A percentile compares a stretch with the other conserved stretches of the same genome.
Evolutionary conservation across 2,888 invertebrate genomes (phyloP).

Genomic region (Flexamia atlantica): DNA sequence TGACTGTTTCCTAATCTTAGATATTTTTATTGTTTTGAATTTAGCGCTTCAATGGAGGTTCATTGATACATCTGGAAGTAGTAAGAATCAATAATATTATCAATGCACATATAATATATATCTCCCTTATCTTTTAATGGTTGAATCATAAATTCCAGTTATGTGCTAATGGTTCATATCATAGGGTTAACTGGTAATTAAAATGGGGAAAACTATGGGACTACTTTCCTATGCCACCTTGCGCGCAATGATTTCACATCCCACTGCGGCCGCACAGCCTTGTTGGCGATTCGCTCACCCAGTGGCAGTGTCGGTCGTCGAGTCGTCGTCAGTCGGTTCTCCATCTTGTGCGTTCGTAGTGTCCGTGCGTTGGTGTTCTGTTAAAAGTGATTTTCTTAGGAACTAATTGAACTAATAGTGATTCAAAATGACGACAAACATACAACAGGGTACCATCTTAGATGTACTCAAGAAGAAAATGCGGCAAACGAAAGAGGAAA

Average conservation of each 20-base stretch:
- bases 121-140: too few species aligned
- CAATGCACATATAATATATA: too few species aligned
- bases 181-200: too few species aligned
- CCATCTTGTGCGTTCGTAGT: slow-evolving; percentile 69
- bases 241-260: slow-evolving; percentile 73
- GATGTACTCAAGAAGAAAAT: slow-evolving; percentile 99
- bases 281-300: slow-evolving; percentile 64
- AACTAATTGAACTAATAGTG: slow-evolving; percentile 60
- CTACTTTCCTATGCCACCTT: slow-evolving; percentile 75
- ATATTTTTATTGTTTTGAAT: slow-evolving; percentile 12
- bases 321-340: slow-evolving; percentile 65
- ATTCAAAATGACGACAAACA: slow-evolving; percentile 88
- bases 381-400: slow-evolving; percentile 61
- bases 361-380: slow-evolving; percentile 59
- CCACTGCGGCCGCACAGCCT: slow-evolving; percentile 62
- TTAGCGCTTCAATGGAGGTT: slow-evolving; percentile 4
- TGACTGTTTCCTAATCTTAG: too few species aligned
- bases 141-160: too few species aligned
- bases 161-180: too few species aligned
- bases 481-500: slow-evolving; percentile 99
- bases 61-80: not conserved
- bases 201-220: slow-evolving; percentile 65
- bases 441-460: slow-evolving; percentile 95
- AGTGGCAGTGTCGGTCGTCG: slow-evolving; percentile 45
- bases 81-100: not conserved